Percentiles rank a stretch among this genome's conserved stretches.
Evolutionary conservation across 1,140 invertebrate species (phyloP).

Genomic region (Meloidogyne hapla): DNA sequence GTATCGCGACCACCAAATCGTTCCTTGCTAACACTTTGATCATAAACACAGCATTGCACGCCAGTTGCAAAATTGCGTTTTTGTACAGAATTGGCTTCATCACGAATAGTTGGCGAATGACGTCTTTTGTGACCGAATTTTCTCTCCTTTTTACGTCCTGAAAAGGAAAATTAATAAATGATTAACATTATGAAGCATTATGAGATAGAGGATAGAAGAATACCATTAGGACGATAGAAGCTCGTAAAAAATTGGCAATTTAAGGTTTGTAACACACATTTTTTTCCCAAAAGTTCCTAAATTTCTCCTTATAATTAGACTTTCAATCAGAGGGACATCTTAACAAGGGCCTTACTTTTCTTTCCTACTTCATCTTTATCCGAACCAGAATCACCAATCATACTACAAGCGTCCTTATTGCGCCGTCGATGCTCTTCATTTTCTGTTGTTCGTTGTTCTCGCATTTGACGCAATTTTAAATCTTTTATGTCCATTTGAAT

Average conservation of each 20-base stretch:
- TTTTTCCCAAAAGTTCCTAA: background rate
- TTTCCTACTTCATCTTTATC: no score
- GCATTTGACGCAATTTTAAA: background rate
- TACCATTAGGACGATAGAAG: no score
- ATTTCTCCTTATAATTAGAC: no score
- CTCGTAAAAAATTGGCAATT: no score
- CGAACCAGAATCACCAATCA: background rate
- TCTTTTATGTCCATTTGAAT: background rate
- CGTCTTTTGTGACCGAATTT: background rate
- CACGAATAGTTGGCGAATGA: background rate
- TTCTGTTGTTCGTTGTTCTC: no score
- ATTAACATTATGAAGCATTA: no score
- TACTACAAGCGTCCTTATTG: background rate
- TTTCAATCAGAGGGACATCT: no score
- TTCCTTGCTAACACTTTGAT: background rate
- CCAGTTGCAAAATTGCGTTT: constrained; percentile 13
- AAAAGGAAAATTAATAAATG: no score
- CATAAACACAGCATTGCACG: constrained; percentile 16
- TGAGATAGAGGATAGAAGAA: no score
- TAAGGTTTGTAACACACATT: no score
- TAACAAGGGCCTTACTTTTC: no score
- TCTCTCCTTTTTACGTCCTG: background rate
- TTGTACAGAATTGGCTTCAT: background rate
- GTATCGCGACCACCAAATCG: constrained; percentile 14
- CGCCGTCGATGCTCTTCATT: background rate